A percentile compares a stretch with the other conserved stretches of the same genome.
Evolutionary conservation across 2,797 vertebrate species (phyloP).

Genomic region (Tauraco hartlaubi): DNA sequence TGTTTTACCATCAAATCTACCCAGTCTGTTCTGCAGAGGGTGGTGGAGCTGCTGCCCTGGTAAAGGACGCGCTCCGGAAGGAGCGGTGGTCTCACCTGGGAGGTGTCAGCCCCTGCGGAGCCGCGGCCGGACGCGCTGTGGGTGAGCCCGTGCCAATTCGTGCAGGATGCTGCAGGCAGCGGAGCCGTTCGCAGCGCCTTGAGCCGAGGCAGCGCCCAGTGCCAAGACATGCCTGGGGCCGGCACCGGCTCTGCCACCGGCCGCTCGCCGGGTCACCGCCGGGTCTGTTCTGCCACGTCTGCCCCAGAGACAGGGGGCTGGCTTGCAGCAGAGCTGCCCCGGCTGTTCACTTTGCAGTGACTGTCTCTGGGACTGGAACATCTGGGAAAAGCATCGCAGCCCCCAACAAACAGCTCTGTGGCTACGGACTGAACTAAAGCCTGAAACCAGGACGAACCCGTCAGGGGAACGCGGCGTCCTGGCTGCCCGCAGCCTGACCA

Average conservation of each 20-base stretch:
- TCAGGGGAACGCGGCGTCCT: too few species aligned
- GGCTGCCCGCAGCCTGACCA: too few species aligned
- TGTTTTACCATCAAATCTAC: neutral
- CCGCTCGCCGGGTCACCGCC: too few species aligned
- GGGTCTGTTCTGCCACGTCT: neutral
- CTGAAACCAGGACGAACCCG: neutral
- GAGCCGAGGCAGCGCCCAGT: neutral
- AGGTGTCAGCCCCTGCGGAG: neutral
- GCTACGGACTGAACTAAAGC: neutral
- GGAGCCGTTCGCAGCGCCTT: neutral
- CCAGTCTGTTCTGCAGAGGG: neutral
- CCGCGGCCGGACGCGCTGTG: fast-evolving
- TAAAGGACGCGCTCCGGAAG: neutral
- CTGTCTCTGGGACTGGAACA: neutral
- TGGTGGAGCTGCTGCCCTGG: neutral
- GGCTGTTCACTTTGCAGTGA: neutral
- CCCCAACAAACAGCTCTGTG: neutral
- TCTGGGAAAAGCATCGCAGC: neutral
- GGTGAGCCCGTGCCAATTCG: fast-evolving
- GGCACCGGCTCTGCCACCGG: neutral
- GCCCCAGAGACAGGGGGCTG: neutral
- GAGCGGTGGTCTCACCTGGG: neutral
- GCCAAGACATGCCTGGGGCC: too few species aligned
- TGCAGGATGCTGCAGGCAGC: neutral
- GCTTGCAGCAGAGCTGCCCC: neutral